Conservation (phyloP, 2,113 vertebrate species). For the Ptilonorhynchus violaceus region DNA sequence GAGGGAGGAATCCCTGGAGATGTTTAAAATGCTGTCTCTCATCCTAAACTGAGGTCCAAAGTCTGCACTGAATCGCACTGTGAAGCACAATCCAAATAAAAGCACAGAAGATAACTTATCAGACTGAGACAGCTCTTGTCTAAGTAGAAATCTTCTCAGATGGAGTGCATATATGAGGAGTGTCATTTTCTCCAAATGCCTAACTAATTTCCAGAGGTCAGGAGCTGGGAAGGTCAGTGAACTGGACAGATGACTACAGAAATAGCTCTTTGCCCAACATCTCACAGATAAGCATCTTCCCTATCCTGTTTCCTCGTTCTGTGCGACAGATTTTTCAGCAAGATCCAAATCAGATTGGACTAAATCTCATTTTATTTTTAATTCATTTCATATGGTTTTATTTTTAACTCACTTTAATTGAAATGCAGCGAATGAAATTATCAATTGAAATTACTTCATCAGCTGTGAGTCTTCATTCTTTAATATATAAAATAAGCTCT, state of each 20-base stretch:
- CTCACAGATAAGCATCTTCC: not conserved
- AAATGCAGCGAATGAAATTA: slow-evolving; percentile 38
- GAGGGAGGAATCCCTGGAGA: not conserved
- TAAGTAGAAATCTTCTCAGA: not conserved
- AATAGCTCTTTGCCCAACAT: not conserved
- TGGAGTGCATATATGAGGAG: not conserved
- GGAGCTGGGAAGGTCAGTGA: not conserved
- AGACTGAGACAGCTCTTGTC: not conserved
- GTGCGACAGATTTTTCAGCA: not conserved
- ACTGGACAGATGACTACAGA: not conserved
- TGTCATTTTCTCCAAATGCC: not conserved
- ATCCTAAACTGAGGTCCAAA: not conserved
- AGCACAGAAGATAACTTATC: not conserved
- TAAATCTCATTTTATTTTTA: slow-evolving; percentile 43
- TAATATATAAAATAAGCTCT: not conserved
- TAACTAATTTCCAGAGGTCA: not conserved
- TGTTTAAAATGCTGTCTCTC: not conserved
- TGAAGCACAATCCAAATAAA: not conserved
- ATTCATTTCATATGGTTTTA: slow-evolving; percentile 34
- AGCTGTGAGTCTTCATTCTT: slow-evolving; percentile 24
- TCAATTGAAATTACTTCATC: slow-evolving; percentile 49
- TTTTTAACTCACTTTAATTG: slow-evolving; percentile 52
- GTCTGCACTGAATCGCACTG: not conserved
- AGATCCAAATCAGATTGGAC: not conserved
- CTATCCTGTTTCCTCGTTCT: not conserved